Conservation (phyloP, 2,113 vertebrate species). For the Pongo pygmaeus region DNA sequence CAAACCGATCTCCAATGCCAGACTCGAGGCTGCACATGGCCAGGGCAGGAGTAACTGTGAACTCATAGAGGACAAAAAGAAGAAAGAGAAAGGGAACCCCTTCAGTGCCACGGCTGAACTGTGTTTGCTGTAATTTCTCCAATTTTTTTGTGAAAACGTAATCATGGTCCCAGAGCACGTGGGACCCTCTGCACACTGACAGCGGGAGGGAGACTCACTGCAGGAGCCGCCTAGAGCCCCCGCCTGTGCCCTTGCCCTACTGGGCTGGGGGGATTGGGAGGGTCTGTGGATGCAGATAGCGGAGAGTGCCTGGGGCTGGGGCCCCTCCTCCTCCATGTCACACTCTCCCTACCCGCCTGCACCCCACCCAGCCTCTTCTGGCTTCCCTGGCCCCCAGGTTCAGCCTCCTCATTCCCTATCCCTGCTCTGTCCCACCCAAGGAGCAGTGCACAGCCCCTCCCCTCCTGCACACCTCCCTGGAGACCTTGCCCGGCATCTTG, state of each 20-base stretch:
- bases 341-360: neutral
- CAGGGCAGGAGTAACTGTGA: too few species aligned
- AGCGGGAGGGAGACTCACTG: conserved; percentile 47
- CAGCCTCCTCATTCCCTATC: neutral
- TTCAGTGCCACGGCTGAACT: neutral
- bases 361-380: neutral
- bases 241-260: rapidly evolving
- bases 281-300: neutral
- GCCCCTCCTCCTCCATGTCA: neutral
- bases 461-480: too few species aligned
- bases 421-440: neutral
- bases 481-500: too few species aligned
- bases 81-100: neutral
- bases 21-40: neutral
- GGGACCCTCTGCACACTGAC: conserved; percentile 49
- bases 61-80: neutral
- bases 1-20: rapidly evolving
- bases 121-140: conserved; percentile 57
- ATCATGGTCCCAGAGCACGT: neutral
- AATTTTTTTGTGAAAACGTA: conserved; percentile 54
- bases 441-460: too few species aligned
- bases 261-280: too few species aligned
- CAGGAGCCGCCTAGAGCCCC: rapidly evolving
- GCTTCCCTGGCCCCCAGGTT: neutral
- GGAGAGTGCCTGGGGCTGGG: neutral